Conservation (phyloP, 2,797 vertebrate genomes). For the Malurus splendens region DNA sequence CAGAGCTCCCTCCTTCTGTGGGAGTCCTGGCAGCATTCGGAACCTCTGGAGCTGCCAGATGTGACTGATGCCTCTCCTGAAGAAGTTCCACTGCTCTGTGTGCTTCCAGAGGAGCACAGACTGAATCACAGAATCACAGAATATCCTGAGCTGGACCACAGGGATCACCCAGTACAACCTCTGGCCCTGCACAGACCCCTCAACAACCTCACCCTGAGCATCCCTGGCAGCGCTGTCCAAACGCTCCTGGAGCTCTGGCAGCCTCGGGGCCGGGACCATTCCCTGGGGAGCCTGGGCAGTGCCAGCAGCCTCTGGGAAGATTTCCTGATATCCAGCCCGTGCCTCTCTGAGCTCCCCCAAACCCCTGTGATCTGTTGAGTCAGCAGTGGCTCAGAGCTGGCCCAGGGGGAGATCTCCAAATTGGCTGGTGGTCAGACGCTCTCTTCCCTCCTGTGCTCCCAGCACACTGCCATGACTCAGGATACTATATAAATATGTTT, state of each 20-base stretch:
- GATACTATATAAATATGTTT: background rate
- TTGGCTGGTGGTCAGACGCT: background rate
- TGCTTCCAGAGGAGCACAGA: background rate
- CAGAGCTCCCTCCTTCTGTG: background rate
- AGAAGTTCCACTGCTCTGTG: background rate
- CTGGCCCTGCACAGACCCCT: background rate
- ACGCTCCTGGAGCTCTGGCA: background rate
- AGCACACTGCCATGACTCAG: background rate
- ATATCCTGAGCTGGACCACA: background rate
- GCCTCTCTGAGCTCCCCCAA: background rate
- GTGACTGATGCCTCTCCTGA: background rate
- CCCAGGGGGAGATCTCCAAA: background rate
- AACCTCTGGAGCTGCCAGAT: background rate
- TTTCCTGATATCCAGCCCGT: background rate
- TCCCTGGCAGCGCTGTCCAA: rapidly evolving
- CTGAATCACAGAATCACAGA: background rate
- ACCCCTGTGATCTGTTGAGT: rapidly evolving
- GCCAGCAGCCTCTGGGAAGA: background rate
- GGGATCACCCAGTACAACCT: background rate
- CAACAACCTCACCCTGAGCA: background rate
- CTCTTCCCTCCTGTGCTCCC: background rate
- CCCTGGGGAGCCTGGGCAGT: background rate
- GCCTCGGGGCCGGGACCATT: rapidly evolving
- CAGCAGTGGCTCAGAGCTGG: background rate
- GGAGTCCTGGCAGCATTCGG: background rate